Base-by-base conservation (phyloP, 2,113 vertebrate species). In the Oreotrochilus melanogaster region DNA sequence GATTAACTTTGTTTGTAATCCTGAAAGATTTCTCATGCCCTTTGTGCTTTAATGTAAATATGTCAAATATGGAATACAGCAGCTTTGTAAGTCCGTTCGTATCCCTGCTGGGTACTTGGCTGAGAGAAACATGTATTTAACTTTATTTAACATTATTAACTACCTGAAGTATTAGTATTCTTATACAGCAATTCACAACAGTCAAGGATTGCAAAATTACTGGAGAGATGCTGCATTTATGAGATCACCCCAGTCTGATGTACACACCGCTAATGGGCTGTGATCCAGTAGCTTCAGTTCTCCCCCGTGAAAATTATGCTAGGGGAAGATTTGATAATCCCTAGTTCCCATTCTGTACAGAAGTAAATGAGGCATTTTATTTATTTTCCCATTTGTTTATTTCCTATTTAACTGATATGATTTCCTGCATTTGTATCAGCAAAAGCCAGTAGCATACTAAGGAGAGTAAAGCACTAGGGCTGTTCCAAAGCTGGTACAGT, bases 341-440 rank as follows among this genome's bases (percentile, higher is more conserved):
- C 45, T 86, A 54, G 31, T 18, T 91, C 47, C 45, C 25, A 53
- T 33, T 64, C 60, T 71, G 74, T 54, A 64, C 58, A 79, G n/a
- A 82, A 89, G 30, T 88, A 86, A 89, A 69, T 73, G 58, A 89
- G 15, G 56, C 18, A 27, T 88, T 95, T 94, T 31, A 53, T 87
- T 87, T 75, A 58, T 73, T 86, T 91, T n/a, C n/a, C n/a, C n/a
- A n/a, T n/a, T n/a, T n/a, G n/a, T n/a, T n/a, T n/a, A 58, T 73
- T 86, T 91, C 42, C 62, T 18, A 47, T 54, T 28, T 45, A 70
- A 42, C 67, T 51, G 67, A 48, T 64, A 56, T 31, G 64, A 31
- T 79, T 45, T 79, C 54, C 60, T 71, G 50, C 24, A 18, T 64
- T 90, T 18, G 56, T 7, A 80, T 7, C 22, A 35, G 61, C 39